Evolutionary conservation across 1,140 invertebrate genomes (phyloP).

Genomic region (Meloidogyne floridensis): DNA sequence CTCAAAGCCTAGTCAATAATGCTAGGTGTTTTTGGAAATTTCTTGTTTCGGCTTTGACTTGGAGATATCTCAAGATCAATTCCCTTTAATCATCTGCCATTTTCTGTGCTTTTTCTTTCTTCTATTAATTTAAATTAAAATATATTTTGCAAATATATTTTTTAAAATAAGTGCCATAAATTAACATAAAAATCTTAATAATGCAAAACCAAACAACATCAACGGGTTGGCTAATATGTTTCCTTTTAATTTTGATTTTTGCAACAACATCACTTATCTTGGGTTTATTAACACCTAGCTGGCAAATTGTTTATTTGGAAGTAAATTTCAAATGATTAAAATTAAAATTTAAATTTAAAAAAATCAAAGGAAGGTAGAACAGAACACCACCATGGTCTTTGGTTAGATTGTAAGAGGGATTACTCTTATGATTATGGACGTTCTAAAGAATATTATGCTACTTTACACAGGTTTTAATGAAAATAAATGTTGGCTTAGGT

Average conservation of each 20-base stretch:
- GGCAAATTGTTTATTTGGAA: constrained; percentile 61
- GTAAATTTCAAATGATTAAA: constrained; percentile 5
- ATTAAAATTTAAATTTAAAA: background rate
- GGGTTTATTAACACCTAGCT: constrained; percentile 57
- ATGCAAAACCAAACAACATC: background rate
- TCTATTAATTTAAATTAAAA: too few relatives aligned
- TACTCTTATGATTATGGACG: constrained; percentile 64
- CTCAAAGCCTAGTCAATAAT: too few relatives aligned
- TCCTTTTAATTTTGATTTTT: constrained; percentile 55
- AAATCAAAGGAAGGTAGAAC: constrained; percentile 57
- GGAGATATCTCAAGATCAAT: too few relatives aligned
- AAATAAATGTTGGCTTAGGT: background rate
- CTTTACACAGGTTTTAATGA: constrained; percentile 50
- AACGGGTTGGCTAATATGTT: constrained; percentile 47
- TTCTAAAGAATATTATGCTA: constrained; percentile 63
- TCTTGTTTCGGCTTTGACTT: too few relatives aligned
- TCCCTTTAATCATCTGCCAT: too few relatives aligned
- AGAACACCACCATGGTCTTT: constrained; percentile 64
- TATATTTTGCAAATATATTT: too few relatives aligned
- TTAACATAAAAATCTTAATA: background rate
- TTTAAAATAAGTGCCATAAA: background rate
- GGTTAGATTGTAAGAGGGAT: constrained; percentile 64
- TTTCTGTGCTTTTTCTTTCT: too few relatives aligned
- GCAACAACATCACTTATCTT: constrained; percentile 54
- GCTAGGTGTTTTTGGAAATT: too few relatives aligned